Conservation (phyloP, 1,140 invertebrate species). For the Neuroterus valhalla region DNA sequence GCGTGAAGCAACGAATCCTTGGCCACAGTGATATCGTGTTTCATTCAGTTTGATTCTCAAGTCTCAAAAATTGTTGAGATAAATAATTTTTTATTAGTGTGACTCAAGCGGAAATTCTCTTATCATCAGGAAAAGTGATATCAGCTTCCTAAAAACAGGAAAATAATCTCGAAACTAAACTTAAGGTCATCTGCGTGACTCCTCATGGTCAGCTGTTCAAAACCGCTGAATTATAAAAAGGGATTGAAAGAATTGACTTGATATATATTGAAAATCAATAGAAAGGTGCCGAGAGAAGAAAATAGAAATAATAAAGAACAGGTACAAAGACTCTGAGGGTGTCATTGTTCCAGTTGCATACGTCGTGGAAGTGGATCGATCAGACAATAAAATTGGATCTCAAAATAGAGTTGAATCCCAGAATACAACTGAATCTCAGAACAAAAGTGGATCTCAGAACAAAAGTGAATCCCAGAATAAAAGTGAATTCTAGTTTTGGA, state of each 20-base stretch:
- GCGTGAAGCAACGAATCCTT: too few relatives aligned
- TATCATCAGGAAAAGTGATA: background rate
- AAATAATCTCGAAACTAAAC: background rate
- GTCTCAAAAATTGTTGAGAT: background rate
- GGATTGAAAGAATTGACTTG: background rate
- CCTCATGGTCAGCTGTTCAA: background rate
- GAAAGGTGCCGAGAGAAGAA: background rate
- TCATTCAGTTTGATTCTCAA: background rate
- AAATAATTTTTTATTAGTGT: background rate
- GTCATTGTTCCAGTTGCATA: conserved; percentile 2
- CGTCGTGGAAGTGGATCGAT: conserved; percentile 38
- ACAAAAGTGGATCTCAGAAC: conserved; percentile 17
- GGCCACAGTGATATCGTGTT: too few relatives aligned
- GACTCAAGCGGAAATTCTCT: background rate
- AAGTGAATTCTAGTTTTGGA: background rate
- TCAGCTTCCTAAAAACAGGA: background rate
- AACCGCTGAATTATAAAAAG: background rate
- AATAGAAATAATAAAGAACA: background rate
- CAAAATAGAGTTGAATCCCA: too few relatives aligned
- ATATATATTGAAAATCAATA: background rate
- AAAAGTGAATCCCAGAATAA: conserved; percentile 30
- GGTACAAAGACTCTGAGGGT: background rate
- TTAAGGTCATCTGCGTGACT: background rate
- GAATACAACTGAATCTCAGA: conserved; percentile 17
- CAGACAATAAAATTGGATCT: conserved; percentile 6